Percentiles rank a stretch among this genome's conserved stretches.
These are phyloP conservation scores for Pemphigus obesinymphae DNA, from an alignment of 1,140 invertebrate species.

Conservation along the genomic window DNA sequence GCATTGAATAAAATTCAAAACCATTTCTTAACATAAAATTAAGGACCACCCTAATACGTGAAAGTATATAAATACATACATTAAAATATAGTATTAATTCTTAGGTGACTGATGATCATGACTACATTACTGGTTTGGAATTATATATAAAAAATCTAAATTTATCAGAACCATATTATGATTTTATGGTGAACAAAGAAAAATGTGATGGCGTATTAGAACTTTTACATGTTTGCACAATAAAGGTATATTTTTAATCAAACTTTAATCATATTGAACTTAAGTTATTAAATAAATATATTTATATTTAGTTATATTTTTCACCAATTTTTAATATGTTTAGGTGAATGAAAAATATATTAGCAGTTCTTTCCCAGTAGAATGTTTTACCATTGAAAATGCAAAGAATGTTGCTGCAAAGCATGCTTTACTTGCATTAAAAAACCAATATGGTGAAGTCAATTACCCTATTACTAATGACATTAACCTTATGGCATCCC, in stretches of 20 bases:
- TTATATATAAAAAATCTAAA: constrained; percentile 26
- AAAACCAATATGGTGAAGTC: constrained; percentile 19
- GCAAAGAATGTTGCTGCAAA: constrained; percentile 8
- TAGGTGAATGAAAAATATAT: constrained; percentile 11
- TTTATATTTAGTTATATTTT: too few relatives aligned
- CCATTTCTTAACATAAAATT: too few relatives aligned
- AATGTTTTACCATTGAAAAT: background rate
- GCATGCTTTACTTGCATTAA: background rate
- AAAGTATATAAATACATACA: too few relatives aligned
- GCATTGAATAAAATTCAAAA: too few relatives aligned
- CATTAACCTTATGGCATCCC: constrained; percentile 18
- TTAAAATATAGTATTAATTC: background rate
- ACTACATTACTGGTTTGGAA: background rate
- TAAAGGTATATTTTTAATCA: background rate
- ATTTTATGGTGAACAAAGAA: constrained; percentile 16
- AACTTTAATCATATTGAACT: background rate
- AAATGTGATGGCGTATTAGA: background rate
- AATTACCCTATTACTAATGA: constrained; percentile 21
- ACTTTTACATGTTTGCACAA: constrained; percentile 1
- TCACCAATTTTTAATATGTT: background rate
- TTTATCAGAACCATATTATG: constrained; percentile 18
- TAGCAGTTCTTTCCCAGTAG: constrained; percentile 14
- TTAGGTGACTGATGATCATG: background rate
- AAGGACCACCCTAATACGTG: too few relatives aligned
- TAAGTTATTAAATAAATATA: too few relatives aligned